Evolutionary conservation across 1,140 invertebrate species (phyloP).

Genomic region (Caenorhabditis inopinata): DNA sequence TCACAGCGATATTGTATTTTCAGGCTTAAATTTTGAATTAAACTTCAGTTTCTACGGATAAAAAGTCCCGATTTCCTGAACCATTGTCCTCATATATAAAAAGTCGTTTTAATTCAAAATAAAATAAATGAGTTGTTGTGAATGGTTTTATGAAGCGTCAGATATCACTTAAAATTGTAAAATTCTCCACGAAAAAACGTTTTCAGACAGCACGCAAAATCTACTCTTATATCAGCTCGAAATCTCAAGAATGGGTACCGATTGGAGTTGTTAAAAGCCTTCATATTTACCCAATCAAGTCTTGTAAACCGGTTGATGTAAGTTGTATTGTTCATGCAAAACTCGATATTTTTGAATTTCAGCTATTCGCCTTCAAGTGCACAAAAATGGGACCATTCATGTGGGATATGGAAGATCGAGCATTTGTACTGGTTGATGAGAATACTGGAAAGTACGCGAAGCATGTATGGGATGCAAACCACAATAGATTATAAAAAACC

Average conservation of each 20-base stretch:
- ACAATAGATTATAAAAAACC: too few species aligned
- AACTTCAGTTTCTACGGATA: too few species aligned
- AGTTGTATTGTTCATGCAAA: background rate
- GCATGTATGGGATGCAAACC: background rate
- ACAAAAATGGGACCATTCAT: background rate
- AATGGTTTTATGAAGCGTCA: too few species aligned
- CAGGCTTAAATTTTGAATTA: too few species aligned
- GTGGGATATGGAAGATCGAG: conserved; percentile 1
- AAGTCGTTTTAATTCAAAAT: too few species aligned
- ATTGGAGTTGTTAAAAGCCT: background rate
- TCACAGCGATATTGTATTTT: too few species aligned
- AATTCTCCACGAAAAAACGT: too few species aligned
- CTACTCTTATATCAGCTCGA: background rate
- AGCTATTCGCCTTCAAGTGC: conserved; percentile 25
- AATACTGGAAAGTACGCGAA: conserved; percentile 9
- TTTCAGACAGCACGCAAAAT: background rate
- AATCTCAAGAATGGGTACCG: background rate
- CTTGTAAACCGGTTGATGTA: background rate
- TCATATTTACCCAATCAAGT: conserved; percentile 19
- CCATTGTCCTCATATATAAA: too few species aligned
- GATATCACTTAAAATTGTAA: too few species aligned
- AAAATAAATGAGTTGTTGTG: too few species aligned
- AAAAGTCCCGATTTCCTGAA: too few species aligned
- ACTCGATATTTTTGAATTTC: background rate
- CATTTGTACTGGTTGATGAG: background rate